A percentile compares a stretch with the other conserved stretches of the same genome.
Evolutionary conservation across 2,113 vertebrate genomes (phyloP).

Genomic region (Coptodon bakossiorum): DNA sequence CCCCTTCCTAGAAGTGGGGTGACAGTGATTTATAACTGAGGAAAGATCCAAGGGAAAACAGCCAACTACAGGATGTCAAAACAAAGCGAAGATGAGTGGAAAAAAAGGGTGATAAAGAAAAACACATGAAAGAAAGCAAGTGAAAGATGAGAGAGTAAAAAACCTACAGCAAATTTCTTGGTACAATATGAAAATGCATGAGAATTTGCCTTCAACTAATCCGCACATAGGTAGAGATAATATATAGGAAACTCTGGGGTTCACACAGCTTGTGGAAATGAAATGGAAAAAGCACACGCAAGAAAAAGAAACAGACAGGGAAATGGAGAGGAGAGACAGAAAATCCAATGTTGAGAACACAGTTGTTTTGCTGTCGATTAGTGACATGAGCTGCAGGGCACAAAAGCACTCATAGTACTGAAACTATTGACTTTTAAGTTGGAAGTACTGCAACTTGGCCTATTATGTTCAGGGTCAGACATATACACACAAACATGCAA

Average conservation of each 20-base stretch:
- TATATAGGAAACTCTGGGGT: background rate
- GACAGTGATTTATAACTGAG: constrained; percentile 74
- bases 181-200: background rate
- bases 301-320: background rate
- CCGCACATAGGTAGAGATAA: background rate
- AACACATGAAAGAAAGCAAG: background rate
- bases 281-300: background rate
- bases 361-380: constrained; percentile 19
- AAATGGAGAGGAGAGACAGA: background rate
- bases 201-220: background rate
- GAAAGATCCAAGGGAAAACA: constrained; percentile 63
- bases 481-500: background rate
- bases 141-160: background rate
- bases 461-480: background rate
- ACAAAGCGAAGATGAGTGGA: constrained; percentile 34
- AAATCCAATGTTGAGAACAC: background rate
- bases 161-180: background rate
- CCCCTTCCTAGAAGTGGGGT: constrained; percentile 54
- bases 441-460: background rate
- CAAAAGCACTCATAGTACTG: constrained; percentile 14
- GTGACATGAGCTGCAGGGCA: constrained; percentile 16
- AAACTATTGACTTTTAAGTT: constrained; percentile 33
- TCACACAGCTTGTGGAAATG: background rate
- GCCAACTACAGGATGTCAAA: constrained; percentile 56
- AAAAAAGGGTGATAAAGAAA: constrained; percentile 36